These are phyloP conservation scores for Brachypalpus laphriformis DNA, from an alignment of 2,888 invertebrate species.

Conservation along the genomic window DNA sequence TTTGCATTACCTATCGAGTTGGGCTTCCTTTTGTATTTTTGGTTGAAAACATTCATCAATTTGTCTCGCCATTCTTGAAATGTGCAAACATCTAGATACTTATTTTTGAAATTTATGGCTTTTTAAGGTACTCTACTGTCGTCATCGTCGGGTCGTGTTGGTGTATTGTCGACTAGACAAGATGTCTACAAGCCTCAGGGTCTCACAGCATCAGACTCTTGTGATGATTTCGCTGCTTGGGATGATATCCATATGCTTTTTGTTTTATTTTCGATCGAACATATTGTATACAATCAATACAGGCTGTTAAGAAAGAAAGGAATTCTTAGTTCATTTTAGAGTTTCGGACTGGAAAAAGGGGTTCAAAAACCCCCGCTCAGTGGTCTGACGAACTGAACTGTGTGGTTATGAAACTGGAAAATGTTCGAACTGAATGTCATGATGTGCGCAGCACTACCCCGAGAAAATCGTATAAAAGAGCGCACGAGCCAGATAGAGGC, in stretches of 20 bases:
- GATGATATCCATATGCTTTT: not conserved
- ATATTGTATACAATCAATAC: not conserved
- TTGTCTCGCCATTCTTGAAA: conserved; percentile 16
- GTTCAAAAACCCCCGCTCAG: too few species aligned
- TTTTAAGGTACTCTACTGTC: not conserved
- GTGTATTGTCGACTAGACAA: not conserved
- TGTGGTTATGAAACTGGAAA: too few species aligned
- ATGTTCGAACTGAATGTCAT: too few species aligned
- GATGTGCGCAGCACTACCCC: too few species aligned
- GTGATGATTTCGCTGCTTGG: not conserved
- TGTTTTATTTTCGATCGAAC: not conserved
- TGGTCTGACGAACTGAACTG: too few species aligned
- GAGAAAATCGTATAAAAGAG: too few species aligned
- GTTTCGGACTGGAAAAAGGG: too few species aligned
- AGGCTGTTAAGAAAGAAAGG: not conserved
- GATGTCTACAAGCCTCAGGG: not conserved
- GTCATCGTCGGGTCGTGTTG: not conserved
- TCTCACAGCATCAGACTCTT: not conserved
- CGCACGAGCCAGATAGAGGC: too few species aligned
- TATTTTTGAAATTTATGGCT: conserved; percentile 27
- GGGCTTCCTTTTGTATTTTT: not conserved
- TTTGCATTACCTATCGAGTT: not conserved
- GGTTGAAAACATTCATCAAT: not conserved
- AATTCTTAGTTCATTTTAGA: too few species aligned
- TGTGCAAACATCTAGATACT: conserved; percentile 6